A percentile compares a stretch with the other conserved stretches of the same genome.
These are phyloP conservation scores for Euplexia lucipara DNA, from an alignment of 2,888 invertebrate species.

Conservation along the genomic window DNA sequence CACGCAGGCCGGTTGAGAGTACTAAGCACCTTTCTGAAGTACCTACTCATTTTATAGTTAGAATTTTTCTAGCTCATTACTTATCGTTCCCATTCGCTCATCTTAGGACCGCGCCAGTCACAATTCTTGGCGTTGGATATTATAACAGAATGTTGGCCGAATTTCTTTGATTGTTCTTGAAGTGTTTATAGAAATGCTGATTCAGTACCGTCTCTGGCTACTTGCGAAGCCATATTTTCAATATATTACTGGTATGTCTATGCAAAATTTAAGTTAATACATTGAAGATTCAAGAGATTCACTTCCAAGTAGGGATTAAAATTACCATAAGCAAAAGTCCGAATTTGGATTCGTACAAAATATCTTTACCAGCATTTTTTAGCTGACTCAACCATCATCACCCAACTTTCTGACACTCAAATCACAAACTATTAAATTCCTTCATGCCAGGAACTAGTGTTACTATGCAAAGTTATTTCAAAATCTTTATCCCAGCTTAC, in stretches of 20 bases:
- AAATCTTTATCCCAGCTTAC: constrained; percentile 3
- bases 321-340: not conserved
- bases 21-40: too few species aligned
- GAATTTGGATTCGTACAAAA: not conserved
- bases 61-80: too few species aligned
- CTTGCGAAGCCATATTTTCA: constrained; percentile 13
- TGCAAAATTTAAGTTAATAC: too few species aligned
- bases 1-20: too few species aligned
- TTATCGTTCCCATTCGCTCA: constrained; percentile 1
- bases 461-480: constrained; percentile 1
- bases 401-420: not conserved
- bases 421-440: constrained; percentile 33
- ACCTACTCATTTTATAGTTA: too few species aligned
- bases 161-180: not conserved
- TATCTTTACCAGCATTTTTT: not conserved
- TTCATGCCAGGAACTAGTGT: constrained; percentile 29
- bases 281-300: too few species aligned
- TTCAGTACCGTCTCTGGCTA: too few species aligned
- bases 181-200: too few species aligned
- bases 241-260: too few species aligned
- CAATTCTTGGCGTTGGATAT: not conserved
- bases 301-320: not conserved
- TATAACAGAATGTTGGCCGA: not conserved
- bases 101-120: not conserved
- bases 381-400: not conserved